Percentiles rank a stretch among this genome's conserved stretches.
Conservation (phyloP, 2,797 vertebrate species). For the Schizopygopsis malacanthus region DNA sequence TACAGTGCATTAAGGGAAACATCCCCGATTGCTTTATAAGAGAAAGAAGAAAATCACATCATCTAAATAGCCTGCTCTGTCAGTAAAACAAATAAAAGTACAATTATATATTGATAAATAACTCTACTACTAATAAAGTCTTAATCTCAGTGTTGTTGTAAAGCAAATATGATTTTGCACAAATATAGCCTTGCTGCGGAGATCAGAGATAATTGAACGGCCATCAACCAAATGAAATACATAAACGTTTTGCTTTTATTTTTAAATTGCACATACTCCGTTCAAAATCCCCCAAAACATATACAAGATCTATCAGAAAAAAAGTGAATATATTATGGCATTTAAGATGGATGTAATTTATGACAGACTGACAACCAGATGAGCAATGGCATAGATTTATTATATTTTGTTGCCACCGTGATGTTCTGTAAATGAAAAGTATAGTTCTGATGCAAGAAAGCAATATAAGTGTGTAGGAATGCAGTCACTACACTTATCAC, state of each 20-base stretch:
- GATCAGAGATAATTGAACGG: slow-evolving; percentile 20
- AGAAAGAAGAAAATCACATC: slow-evolving; percentile 58
- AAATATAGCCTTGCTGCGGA: slow-evolving; percentile 25
- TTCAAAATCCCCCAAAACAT: not conserved
- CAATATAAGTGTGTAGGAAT: not conserved
- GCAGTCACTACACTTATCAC: not conserved
- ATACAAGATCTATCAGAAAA: not conserved
- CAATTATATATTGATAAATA: slow-evolving; percentile 29
- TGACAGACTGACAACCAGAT: not conserved
- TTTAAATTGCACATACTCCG: not conserved
- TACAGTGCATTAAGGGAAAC: slow-evolving; percentile 80
- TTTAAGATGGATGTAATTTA: not conserved
- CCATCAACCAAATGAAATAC: slow-evolving; percentile 12
- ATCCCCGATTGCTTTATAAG: slow-evolving; percentile 79
- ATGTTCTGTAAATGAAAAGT: not conserved
- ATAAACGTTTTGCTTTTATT: not conserved
- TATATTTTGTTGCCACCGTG: not conserved
- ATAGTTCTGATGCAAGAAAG: not conserved
- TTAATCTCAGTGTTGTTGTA: slow-evolving; percentile 41
- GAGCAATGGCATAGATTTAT: not conserved
- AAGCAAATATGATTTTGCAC: slow-evolving; percentile 32
- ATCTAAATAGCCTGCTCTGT: slow-evolving; percentile 61
- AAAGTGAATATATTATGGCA: not conserved
- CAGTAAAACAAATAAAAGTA: slow-evolving; percentile 58
- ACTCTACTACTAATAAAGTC: slow-evolving; percentile 34